Evolutionary conservation across 2,797 vertebrate species (phyloP).

Genomic region (Denticeps clupeoides): DNA sequence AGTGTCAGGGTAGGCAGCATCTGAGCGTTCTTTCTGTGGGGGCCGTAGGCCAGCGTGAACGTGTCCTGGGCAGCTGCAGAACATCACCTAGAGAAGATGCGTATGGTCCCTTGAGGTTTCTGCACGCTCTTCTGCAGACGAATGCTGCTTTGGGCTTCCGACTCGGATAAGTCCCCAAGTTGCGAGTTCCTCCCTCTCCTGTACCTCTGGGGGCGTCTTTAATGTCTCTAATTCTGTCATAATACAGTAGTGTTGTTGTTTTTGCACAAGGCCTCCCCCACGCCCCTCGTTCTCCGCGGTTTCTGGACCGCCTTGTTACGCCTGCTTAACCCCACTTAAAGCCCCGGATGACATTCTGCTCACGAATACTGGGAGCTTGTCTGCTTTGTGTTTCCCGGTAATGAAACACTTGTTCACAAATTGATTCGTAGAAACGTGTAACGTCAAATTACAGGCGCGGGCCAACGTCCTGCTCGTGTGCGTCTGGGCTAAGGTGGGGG

Average conservation of each 20-base stretch:
- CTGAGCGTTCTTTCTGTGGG: no score
- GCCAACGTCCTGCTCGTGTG: constrained; percentile 3
- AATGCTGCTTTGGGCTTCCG: no score
- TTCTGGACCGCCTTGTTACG: constrained; percentile 19
- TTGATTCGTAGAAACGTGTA: constrained; percentile 25
- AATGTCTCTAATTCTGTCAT: constrained; percentile 18
- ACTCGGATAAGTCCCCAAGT: no score
- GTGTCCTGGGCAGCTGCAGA: no score
- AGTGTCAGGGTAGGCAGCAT: no score
- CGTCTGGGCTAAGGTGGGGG: not conserved
- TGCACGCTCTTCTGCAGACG: no score
- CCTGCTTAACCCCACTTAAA: constrained; percentile 28
- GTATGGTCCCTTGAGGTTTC: no score
- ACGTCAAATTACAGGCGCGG: not conserved
- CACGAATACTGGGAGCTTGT: constrained; percentile 16
- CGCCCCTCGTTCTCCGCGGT: not conserved
- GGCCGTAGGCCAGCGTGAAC: no score
- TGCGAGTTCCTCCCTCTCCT: no score
- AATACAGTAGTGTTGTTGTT: constrained; percentile 10
- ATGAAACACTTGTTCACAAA: constrained; percentile 37
- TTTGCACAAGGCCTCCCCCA: not conserved
- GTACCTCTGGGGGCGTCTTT: no score
- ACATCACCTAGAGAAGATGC: no score
- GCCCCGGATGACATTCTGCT: constrained; percentile 25
- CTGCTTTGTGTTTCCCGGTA: constrained; percentile 32